phyloP scores from a whole-genome alignment of 92 coral and sea anemone species.

The Pocillopora grandis region DNA sequence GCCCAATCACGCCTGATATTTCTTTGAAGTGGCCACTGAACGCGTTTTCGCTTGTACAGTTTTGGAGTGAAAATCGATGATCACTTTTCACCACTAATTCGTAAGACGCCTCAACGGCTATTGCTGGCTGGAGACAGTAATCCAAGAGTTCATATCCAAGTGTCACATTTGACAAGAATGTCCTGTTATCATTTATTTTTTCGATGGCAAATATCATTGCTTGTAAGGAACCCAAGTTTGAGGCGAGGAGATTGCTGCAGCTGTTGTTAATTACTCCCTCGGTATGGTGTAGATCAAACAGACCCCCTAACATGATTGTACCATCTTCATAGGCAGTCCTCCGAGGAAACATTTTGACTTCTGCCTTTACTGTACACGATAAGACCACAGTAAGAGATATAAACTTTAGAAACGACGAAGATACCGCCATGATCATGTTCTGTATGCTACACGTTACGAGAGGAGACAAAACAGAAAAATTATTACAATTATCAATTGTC shows the following conservation, averaged over 20 bases:
- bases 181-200: conserved; percentile 7
- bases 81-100: conserved; percentile 29
- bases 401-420: neutral
- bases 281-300: conserved; percentile 16
- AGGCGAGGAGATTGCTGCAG: conserved; percentile 6
- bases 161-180: conserved; percentile 19
- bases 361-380: neutral
- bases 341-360: neutral
- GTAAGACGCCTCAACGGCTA: conserved; percentile 15
- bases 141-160: conserved; percentile 20
- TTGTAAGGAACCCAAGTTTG: conserved; percentile 12
- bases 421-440: neutral
- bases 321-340: conserved; percentile 22
- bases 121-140: conserved; percentile 17
- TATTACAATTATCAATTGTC: neutral
- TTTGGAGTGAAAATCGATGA: conserved; percentile 13
- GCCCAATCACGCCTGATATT: conserved; percentile 65
- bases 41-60: neutral
- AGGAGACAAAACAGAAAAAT: neutral
- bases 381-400: neutral
- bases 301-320: conserved; percentile 19
- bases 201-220: conserved; percentile 40
- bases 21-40: conserved; percentile 7
- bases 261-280: neutral
- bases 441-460: neutral